Base-by-base conservation (phyloP, 2,797 vertebrate species). In the Scleropages formosus region DNA sequence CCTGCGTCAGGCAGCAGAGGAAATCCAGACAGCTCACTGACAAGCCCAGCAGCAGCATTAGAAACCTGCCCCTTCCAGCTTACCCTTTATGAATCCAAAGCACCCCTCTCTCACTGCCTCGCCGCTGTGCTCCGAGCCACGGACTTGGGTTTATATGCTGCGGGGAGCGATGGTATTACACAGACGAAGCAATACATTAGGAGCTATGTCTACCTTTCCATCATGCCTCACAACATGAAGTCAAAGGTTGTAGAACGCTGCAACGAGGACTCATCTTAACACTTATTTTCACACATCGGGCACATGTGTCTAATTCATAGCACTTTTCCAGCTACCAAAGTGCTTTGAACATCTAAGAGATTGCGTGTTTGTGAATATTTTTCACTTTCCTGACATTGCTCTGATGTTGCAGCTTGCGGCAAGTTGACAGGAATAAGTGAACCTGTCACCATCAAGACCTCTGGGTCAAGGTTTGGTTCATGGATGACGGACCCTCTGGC, bases 401-500 rank as follows among this genome's bases (percentile, higher is more conserved):
- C 78, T 10, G 76, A 51, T 84, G 74, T 92, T 93, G 66, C 94
- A 98, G 97, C 96, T 1, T 98, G 97, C 69, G 97, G 97, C 69
- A 98, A 98, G 82, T 85, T 98, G 88, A 98, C 96, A 0, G 96
- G 96, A 80, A 98, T 98, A 79, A 96, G 95, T 65, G 96, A 98
- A 77, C 95, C 97, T 0, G 89, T 98, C 84, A 97, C 95, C 10
- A 86, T 98, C 78, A 98, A 98, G 91, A 95, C 95, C 0, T 98
- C 96, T 0, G 97, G 97, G 63, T 98, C 97, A 0, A 90, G 97
- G 82, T 98, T 98, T 0, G 97, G 97, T 6, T 98, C 97, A 0
- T 98, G 97, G 97, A 98, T 98, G 97, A 98, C 95, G 0, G 97
- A 98, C 78, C 97, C 97, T 0, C 82, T 95, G 1, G 96, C 96